A percentile compares a stretch with the other conserved stretches of the same genome.
Evolutionary conservation across 2,797 vertebrate species (phyloP).

Genomic region (Sebastes matsubarae): DNA sequence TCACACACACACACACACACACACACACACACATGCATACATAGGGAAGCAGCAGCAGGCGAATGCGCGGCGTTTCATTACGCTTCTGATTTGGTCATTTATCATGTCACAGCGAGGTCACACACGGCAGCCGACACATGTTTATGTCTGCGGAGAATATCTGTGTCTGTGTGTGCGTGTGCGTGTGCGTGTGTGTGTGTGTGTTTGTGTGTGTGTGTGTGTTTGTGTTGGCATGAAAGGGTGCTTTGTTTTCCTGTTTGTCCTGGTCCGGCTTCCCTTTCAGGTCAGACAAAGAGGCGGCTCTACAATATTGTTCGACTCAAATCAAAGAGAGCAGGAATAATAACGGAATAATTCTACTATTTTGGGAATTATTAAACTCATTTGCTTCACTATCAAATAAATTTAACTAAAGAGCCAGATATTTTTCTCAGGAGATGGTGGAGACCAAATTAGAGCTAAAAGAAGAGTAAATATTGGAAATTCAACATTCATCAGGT

Average conservation of each 20-base stretch:
- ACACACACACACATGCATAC: conserved; percentile 2
- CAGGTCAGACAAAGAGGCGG: not conserved
- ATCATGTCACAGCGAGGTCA: conserved; percentile 71
- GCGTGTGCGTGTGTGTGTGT: not conserved
- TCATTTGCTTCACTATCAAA: not conserved
- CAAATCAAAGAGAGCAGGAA: not conserved
- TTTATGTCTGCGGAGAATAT: conserved; percentile 35
- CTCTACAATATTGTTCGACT: not conserved
- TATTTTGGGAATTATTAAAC: not conserved
- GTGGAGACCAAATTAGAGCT: not conserved
- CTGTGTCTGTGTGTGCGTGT: not conserved
- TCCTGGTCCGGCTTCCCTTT: not conserved
- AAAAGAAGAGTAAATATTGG: not conserved
- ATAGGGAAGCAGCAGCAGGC: conserved; percentile 48
- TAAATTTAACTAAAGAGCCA: no score
- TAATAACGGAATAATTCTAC: not conserved
- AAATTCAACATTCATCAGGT: not conserved
- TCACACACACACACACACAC: conserved; percentile 13
- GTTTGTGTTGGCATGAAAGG: not conserved
- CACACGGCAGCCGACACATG: conserved; percentile 46
- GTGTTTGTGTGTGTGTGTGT: not conserved
- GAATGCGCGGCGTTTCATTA: conserved; percentile 66
- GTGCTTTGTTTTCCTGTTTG: conserved; percentile 22
- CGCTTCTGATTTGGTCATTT: conserved; percentile 72
- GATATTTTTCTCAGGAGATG: not conserved